Conservation (phyloP, 2,797 vertebrate species). For the Triplophysa bombifrons region DNA sequence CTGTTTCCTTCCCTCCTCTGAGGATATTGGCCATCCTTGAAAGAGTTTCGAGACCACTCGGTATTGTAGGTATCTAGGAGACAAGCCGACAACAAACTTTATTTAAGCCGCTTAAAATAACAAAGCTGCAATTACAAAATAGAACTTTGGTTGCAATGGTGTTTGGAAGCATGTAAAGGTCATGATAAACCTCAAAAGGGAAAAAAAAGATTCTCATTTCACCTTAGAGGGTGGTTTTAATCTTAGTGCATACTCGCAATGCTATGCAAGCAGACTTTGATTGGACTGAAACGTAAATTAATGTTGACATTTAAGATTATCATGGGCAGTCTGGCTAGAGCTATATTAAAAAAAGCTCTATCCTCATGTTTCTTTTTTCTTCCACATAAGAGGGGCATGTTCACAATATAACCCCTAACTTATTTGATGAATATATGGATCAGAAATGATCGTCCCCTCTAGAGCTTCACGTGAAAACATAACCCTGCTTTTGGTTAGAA, state of each 20-base stretch:
- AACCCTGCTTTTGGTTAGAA: conserved; percentile 15
- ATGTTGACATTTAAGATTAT: conserved; percentile 32
- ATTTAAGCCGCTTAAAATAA: neutral
- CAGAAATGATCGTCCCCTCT: conserved; percentile 30
- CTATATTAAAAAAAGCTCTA: conserved; percentile 24
- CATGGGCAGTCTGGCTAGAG: conserved; percentile 10
- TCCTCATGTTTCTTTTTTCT: conserved; percentile 25
- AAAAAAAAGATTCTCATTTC: conserved; percentile 5
- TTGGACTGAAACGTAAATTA: conserved; percentile 39
- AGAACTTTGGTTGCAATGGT: neutral
- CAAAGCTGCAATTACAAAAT: conserved; percentile 2
- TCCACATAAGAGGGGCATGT: neutral
- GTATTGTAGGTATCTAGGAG: conserved; percentile 63
- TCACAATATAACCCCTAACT: conserved; percentile 7
- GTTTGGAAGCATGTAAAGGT: conserved; percentile 13
- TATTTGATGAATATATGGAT: conserved; percentile 29
- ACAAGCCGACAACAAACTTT: conserved; percentile 52
- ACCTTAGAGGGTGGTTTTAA: conserved; percentile 35
- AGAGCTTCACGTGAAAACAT: conserved; percentile 31
- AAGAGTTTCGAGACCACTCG: conserved; percentile 52
- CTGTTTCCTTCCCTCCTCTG: conserved; percentile 58
- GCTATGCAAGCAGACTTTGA: conserved; percentile 30
- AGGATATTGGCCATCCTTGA: conserved; percentile 62
- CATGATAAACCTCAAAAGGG: conserved; percentile 9
- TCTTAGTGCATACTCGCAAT: conserved; percentile 25